Percentiles rank a stretch among this genome's conserved stretches.
phyloP scores from a whole-genome alignment of 2,888 invertebrate genomes.

The Carcina quercana region DNA sequence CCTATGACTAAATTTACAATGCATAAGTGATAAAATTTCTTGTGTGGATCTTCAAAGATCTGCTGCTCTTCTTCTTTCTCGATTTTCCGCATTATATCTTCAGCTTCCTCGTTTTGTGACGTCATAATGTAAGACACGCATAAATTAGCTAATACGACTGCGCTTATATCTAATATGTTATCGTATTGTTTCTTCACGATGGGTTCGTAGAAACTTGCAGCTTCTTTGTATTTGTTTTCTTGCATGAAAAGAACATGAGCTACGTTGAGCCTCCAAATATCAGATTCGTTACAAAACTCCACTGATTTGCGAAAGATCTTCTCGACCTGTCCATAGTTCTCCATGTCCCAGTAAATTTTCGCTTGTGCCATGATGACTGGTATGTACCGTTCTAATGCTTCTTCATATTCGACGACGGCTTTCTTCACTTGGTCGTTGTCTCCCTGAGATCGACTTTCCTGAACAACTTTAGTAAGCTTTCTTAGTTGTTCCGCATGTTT shows the following conservation, averaged over 20 bases:
- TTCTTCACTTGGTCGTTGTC: slow-evolving; percentile 93
- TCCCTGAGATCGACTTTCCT: slow-evolving; percentile 91
- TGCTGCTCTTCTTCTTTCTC: slow-evolving; percentile 98
- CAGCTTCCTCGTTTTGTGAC: slow-evolving; percentile 98
- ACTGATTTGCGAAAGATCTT: slow-evolving; percentile 97
- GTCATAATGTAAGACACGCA: slow-evolving; percentile 99
- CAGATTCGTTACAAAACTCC: slow-evolving; percentile 98
- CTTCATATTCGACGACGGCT: slow-evolving; percentile 94
- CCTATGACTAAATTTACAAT: slow-evolving; percentile 99
- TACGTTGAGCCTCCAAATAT: slow-evolving; percentile 97
- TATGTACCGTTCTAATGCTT: slow-evolving; percentile 92
- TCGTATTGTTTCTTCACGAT: slow-evolving; percentile 96
- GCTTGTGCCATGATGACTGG: slow-evolving; percentile 99
- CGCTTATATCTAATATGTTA: slow-evolving; percentile 94
- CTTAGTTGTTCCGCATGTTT: slow-evolving; percentile 92
- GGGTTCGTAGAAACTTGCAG: slow-evolving; percentile 98
- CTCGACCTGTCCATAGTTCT: slow-evolving; percentile 96
- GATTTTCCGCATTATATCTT: slow-evolving; percentile 98
- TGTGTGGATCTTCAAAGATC: slow-evolving; percentile 93
- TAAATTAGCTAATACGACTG: slow-evolving; percentile 98
- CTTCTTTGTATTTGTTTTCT: slow-evolving; percentile 98
- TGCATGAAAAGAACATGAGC: slow-evolving; percentile 99
- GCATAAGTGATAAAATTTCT: slow-evolving; percentile 95
- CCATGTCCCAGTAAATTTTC: slow-evolving; percentile 98
- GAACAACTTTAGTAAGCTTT: slow-evolving; percentile 94